Percentiles rank a stretch among this genome's conserved stretches.
These are phyloP conservation scores for Endotricha flammealis DNA, from an alignment of 2,888 invertebrate species.

Conservation along the genomic window DNA sequence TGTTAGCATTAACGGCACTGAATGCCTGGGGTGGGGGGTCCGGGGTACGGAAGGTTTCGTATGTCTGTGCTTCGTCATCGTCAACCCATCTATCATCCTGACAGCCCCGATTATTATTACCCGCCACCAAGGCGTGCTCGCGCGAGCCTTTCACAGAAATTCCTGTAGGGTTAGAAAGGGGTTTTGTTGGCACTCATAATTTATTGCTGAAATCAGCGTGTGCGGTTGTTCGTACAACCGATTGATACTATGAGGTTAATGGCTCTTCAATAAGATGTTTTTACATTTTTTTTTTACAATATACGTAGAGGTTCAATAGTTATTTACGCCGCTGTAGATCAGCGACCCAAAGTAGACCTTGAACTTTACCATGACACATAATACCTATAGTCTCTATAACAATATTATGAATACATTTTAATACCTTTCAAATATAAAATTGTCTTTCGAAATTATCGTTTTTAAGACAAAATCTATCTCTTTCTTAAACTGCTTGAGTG, in stretches of 20 bases:
- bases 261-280: not conserved
- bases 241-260: not conserved
- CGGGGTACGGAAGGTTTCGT: constrained; percentile 30
- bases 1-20: constrained; percentile 29
- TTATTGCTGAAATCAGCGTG: constrained; percentile 23
- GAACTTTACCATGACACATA: too few species aligned
- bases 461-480: too few species aligned
- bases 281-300: too few species aligned
- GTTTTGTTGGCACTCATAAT: constrained; percentile 32
- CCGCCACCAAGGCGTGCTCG: constrained; percentile 39
- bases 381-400: too few species aligned
- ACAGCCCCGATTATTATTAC: constrained; percentile 63
- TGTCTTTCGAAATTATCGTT: too few species aligned
- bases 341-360: too few species aligned
- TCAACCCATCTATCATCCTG: constrained; percentile 60
- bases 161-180: constrained; percentile 37
- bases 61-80: constrained; percentile 54
- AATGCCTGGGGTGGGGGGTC: constrained; percentile 29
- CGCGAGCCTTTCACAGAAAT: constrained; percentile 43
- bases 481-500: too few species aligned
- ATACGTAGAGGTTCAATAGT: too few species aligned
- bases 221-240: constrained; percentile 10
- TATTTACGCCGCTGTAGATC: too few species aligned
- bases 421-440: too few species aligned
- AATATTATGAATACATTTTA: too few species aligned